These are phyloP conservation scores for Stichodactyla helianthus DNA, from an alignment of 64 coral and sea anemone species.

Conservation along the genomic window DNA sequence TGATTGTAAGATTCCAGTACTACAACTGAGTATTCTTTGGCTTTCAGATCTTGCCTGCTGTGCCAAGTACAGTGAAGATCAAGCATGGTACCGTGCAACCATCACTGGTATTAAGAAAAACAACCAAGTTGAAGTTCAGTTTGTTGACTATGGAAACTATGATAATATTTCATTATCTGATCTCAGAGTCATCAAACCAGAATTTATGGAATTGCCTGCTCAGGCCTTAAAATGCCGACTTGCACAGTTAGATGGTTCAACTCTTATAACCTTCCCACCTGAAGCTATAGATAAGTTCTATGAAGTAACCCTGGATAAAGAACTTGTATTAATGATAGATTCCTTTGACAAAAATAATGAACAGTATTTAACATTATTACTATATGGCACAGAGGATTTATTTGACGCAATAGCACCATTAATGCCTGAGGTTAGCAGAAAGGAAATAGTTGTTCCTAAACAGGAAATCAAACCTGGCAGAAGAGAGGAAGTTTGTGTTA, in stretches of 20 bases:
- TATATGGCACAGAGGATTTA: constrained; percentile 59
- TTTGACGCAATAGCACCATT: constrained; percentile 31
- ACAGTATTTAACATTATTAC: constrained; percentile 23
- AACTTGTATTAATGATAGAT: constrained; percentile 67
- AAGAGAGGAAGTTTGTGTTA: constrained; percentile 66
- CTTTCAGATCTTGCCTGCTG: constrained; percentile 68
- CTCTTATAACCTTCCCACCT: constrained; percentile 7
- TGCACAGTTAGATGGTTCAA: constrained; percentile 25
- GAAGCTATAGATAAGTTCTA: constrained; percentile 58
- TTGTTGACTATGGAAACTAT: constrained; percentile 84
- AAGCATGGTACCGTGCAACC: constrained; percentile 71
- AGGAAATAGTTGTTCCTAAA: constrained; percentile 25
- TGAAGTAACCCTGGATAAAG: constrained; percentile 68
- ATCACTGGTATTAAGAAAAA: constrained; percentile 62
- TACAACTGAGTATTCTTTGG: background rate
- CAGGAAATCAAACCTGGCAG: constrained; percentile 43
- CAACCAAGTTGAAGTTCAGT: constrained; percentile 69
- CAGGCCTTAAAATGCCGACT: constrained; percentile 76
- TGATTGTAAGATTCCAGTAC: too few species aligned
- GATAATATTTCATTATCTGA: constrained; percentile 51
- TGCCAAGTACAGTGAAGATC: constrained; percentile 59
- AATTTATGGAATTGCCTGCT: constrained; percentile 61
- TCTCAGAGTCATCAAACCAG: constrained; percentile 46
- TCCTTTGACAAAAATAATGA: constrained; percentile 41
- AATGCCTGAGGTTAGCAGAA: constrained; percentile 20